Base-by-base conservation (phyloP, 1,140 invertebrate species). In the Ceratina australensis region DNA sequence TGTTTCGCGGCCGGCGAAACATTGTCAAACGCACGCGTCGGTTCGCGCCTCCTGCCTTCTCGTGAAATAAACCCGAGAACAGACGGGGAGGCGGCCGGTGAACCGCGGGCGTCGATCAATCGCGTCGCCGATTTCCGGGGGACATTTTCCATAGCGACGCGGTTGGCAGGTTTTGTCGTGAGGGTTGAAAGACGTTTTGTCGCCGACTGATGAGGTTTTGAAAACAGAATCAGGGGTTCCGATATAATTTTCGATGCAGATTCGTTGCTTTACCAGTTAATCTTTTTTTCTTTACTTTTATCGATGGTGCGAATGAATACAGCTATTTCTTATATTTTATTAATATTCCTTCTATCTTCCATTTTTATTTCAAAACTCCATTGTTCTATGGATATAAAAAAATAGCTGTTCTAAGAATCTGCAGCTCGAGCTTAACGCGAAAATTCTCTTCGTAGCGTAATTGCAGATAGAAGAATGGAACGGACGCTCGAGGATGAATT, bases 11-110 rank as follows among this genome's bases (percentile, higher is more conserved):
- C 47, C 47, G 56, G 26, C 60, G 67, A 54, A 71, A 71, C 59
- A 63, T 77, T 77, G 74, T 77, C 74, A 77, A 77, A 77, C 66
- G 66, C 74, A 77, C 42, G 65, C 72, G 64, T 42, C 33, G 33
- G 33, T 42, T 42, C 33, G 33, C 33, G 18, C 8, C 50, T 67
- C 26, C 1, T 28, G 42, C 64, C 28, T 42, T 26, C 3, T n/a
- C 33, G 33, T 42, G 33, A 42, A 42, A 42, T 42, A 42, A 42
- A 42, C 47, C 16, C 15, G 28, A 24, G n/a, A 61, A 79, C 75
- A 26, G 64, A n/a, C 28, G 56, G 33, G 1, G 12, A 10, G 33
- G 47, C 18, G 63, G 50, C 13, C 7, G 13, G 59, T 3, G 57
- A 13, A 42, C 16, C 50, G 20, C 63, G 64, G 59, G 20, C 42